Conservation (phyloP, 2,113 vertebrate species). For the Catharus minimus region DNA sequence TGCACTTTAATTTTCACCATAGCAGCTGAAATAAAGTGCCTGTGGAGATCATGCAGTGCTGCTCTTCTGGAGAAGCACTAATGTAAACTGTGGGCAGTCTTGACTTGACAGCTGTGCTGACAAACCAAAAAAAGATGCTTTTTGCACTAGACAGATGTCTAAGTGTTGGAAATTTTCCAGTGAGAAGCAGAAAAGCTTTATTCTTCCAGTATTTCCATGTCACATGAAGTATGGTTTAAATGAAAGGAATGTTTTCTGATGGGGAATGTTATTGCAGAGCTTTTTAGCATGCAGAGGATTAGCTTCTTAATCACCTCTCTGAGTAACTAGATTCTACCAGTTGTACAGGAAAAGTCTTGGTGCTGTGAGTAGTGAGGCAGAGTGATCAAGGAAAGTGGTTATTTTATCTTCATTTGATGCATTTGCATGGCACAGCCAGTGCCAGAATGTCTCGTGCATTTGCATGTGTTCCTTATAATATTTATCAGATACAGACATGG, state of each 20-base stretch:
- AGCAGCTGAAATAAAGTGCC: neutral
- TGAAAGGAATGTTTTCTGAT: conserved; percentile 52
- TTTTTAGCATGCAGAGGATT: conserved; percentile 54
- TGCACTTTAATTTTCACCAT: neutral
- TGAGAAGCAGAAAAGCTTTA: conserved; percentile 54
- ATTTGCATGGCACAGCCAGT: neutral
- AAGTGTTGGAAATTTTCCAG: conserved; percentile 50
- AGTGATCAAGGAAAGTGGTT: conserved; percentile 30
- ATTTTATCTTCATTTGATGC: conserved; percentile 12
- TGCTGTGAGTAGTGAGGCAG: neutral
- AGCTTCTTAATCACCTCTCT: conserved; percentile 49
- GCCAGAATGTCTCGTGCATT: conserved; percentile 13
- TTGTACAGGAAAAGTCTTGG: conserved; percentile 36
- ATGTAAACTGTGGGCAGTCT: conserved; percentile 52
- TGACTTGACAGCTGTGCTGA: conserved; percentile 63
- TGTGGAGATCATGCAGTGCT: neutral
- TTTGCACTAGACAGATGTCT: conserved; percentile 58
- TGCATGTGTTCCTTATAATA: neutral
- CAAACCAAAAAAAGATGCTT: conserved; percentile 52
- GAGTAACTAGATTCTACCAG: conserved; percentile 53
- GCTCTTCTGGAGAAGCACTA: conserved; percentile 10
- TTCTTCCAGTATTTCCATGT: conserved; percentile 55
- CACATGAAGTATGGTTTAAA: conserved; percentile 54
- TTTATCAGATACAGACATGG: neutral
- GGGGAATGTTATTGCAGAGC: conserved; percentile 39